These are phyloP conservation scores for Micrasema minimum DNA, from an alignment of 1,140 invertebrate genomes.

Conservation along the genomic window DNA sequence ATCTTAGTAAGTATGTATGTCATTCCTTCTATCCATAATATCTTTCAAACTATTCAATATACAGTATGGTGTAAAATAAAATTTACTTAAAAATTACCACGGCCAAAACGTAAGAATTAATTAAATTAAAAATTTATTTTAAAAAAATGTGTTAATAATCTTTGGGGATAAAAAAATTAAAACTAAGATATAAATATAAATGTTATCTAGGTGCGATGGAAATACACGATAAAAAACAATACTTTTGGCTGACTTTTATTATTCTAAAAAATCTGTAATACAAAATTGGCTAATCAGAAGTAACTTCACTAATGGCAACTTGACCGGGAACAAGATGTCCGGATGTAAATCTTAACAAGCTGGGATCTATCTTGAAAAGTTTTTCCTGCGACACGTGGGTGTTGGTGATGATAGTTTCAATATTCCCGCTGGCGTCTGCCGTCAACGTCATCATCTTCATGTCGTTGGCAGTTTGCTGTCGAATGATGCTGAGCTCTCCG, in stretches of 20 bases:
- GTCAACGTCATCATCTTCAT: constrained; percentile 55
- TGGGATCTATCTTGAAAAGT: constrained; percentile 61
- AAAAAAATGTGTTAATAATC: not conserved
- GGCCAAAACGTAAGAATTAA: too few species aligned
- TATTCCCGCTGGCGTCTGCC: constrained; percentile 42
- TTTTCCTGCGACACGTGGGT: constrained; percentile 56
- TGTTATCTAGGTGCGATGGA: not conserved
- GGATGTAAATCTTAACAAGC: constrained; percentile 55
- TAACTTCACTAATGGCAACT: constrained; percentile 57
- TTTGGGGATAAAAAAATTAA: not conserved
- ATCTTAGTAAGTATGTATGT: too few species aligned
- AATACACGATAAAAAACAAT: not conserved
- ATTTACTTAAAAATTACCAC: too few species aligned
- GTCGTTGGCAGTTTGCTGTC: constrained; percentile 52
- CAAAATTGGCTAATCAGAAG: constrained; percentile 1
- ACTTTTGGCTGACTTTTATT: not conserved
- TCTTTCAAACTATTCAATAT: too few species aligned
- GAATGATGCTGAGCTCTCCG: constrained; percentile 43
- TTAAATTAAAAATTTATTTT: too few species aligned
- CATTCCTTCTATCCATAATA: too few species aligned
- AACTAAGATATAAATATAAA: too few species aligned
- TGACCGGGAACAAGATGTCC: constrained; percentile 54
- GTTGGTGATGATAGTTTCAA: constrained; percentile 51
- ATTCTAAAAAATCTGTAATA: not conserved
- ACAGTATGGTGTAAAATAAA: too few species aligned